Percentiles rank a stretch among this genome's conserved stretches.
Evolutionary conservation across 2,888 invertebrate species (phyloP).

Genomic region (Macaria notata): DNA sequence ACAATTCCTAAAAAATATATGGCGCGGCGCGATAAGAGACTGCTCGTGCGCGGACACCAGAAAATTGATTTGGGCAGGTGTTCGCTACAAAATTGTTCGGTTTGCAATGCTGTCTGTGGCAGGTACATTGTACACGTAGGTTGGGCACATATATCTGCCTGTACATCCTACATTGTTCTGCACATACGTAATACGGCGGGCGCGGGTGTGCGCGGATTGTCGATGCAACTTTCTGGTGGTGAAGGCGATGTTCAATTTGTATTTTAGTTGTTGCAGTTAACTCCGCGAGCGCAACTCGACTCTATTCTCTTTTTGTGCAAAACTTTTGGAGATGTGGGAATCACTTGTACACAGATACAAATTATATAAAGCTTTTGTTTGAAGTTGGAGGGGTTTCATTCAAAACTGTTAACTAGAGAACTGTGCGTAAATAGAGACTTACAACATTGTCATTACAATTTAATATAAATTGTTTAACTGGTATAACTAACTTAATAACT

Average conservation of each 20-base stretch:
- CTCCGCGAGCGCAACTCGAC: too few relatives aligned
- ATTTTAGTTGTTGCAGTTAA: conserved; percentile 15
- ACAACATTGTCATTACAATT: too few relatives aligned
- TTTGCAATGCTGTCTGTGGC: conserved; percentile 19
- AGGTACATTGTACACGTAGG: background rate
- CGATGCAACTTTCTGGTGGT: conserved; percentile 26
- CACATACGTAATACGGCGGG: conserved; percentile 24
- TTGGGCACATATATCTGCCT: conserved; percentile 10
- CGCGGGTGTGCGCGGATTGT: conserved; percentile 13
- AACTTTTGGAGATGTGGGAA: too few relatives aligned
- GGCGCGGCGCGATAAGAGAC: conserved; percentile 33
- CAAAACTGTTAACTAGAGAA: too few relatives aligned
- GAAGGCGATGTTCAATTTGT: conserved; percentile 23
- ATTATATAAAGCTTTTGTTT: too few relatives aligned
- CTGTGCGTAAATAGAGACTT: too few relatives aligned
- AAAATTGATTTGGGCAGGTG: conserved; percentile 60
- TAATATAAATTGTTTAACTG: too few relatives aligned
- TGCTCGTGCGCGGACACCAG: conserved; percentile 47
- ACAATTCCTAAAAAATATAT: conserved; percentile 37
- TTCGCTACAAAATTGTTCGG: conserved; percentile 41
- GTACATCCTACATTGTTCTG: conserved; percentile 25
- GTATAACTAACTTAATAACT: too few relatives aligned
- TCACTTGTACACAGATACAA: too few relatives aligned
- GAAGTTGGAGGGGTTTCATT: too few relatives aligned
- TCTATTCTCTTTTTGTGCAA: too few relatives aligned